Evolutionary conservation across 1,140 invertebrate genomes (phyloP).

Genomic region (Anoplolepis gracilipes): DNA sequence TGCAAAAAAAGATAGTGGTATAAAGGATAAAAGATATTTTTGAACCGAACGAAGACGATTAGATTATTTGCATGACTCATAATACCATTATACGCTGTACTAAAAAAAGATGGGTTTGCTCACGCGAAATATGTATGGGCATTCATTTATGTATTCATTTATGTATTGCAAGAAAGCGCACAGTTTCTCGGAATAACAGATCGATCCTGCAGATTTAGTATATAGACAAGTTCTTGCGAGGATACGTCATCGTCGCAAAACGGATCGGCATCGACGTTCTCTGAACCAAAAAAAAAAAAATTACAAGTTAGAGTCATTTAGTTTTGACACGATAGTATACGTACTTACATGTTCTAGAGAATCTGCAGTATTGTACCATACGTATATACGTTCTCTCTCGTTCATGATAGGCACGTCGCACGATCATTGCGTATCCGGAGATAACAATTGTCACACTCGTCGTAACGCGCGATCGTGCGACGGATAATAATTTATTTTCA

Average conservation of each 20-base stretch:
- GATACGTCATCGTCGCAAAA: background rate
- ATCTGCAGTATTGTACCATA: slow-evolving; percentile 35
- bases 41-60: background rate
- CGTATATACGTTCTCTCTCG: background rate
- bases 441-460: slow-evolving; percentile 46
- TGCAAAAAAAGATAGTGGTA: background rate
- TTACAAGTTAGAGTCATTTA: slow-evolving; percentile 25
- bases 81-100: background rate
- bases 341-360: slow-evolving; percentile 59
- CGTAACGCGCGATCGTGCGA: slow-evolving; percentile 28
- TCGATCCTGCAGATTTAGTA: background rate
- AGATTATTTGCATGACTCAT: background rate
- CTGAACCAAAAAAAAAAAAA: slow-evolving; percentile 30
- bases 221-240: background rate
- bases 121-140: background rate
- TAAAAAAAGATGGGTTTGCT: slow-evolving; percentile 20
- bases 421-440: slow-evolving; percentile 18
- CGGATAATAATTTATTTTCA: slow-evolving; percentile 47
- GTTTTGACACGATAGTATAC: slow-evolving; percentile 28
- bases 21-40: background rate
- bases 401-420: slow-evolving; percentile 16
- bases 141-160: background rate
- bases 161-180: background rate
- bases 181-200: background rate
- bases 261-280: background rate